These are phyloP conservation scores for Eunapius fragilis DNA, from an alignment of 37 sponge, comb jelly and placozoan genomes.

Conservation along the genomic window DNA sequence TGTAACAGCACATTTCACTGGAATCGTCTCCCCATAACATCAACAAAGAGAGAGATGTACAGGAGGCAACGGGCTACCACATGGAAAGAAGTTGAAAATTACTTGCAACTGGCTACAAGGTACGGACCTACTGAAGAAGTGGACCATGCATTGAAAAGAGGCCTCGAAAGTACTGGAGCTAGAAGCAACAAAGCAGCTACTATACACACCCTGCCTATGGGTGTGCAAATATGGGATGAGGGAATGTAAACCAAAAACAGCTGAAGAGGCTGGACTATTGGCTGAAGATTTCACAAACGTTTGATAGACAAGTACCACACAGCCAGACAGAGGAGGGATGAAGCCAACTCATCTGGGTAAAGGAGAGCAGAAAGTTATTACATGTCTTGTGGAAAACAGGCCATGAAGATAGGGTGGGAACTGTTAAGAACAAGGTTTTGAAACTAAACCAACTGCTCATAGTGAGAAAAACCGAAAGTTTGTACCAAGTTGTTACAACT, in stretches of 20 bases:
- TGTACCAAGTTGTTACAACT: neutral
- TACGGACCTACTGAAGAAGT: neutral
- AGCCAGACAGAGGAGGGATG: too few species aligned
- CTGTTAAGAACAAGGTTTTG: too few species aligned
- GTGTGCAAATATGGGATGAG: constrained; percentile 29
- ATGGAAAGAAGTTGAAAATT: constrained; percentile 2
- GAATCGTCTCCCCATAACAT: too few species aligned
- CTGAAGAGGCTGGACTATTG: constrained; percentile 7
- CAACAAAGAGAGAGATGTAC: constrained; percentile 38
- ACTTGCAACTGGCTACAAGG: neutral
- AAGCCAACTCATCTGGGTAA: too few species aligned
- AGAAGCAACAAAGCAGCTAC: constrained; percentile 16
- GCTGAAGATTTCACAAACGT: constrained; percentile 30
- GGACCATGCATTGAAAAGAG: neutral
- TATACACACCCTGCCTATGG: neutral
- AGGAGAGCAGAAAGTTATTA: too few species aligned
- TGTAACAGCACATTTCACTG: too few species aligned
- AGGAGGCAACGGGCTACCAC: neutral
- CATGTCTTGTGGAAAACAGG: too few species aligned
- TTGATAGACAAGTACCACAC: too few species aligned
- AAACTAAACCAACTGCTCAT: too few species aligned
- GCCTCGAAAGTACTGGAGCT: neutral
- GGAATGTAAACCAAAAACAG: constrained; percentile 16
- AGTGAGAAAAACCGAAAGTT: too few species aligned
- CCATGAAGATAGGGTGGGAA: too few species aligned